A percentile compares a stretch with the other conserved stretches of the same genome.
phyloP scores from a whole-genome alignment of 2,888 invertebrate genomes.

The Phalera bucephala region DNA sequence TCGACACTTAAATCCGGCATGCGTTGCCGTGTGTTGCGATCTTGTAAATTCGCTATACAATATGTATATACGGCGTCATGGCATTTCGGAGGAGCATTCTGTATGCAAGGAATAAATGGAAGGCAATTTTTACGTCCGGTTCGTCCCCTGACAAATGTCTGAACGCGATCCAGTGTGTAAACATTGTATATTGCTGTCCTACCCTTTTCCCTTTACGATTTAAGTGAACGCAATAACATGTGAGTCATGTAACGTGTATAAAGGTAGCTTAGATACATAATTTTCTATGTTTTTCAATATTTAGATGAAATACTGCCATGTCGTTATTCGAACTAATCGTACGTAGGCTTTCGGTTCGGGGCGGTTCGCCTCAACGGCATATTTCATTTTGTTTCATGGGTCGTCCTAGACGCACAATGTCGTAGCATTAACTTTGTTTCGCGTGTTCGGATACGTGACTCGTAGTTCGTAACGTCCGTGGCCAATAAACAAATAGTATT shows the following conservation, averaged over 20 bases:
- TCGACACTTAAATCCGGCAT: too few relatives aligned
- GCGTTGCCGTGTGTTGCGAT: background rate
- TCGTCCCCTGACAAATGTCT: conserved; percentile 26
- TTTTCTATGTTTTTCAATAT: conserved; percentile 78
- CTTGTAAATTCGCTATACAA: background rate
- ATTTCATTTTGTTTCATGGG: conserved; percentile 12
- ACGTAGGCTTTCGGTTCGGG: conserved; percentile 27
- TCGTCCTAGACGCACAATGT: conserved; percentile 25
- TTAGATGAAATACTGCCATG: conserved; percentile 75
- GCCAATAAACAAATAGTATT: conserved; percentile 78
- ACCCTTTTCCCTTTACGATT: conserved; percentile 52
- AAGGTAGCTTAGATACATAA: conserved; percentile 70
- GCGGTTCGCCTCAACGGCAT: conserved; percentile 8
- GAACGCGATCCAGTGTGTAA: conserved; percentile 20
- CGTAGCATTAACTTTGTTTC: conserved; percentile 48
- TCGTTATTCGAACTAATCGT: conserved; percentile 28
- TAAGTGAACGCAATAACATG: conserved; percentile 75
- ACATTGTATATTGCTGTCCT: conserved; percentile 45
- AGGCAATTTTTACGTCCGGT: conserved; percentile 2
- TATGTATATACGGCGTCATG: background rate
- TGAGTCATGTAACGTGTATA: conserved; percentile 74
- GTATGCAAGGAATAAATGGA: too few relatives aligned
- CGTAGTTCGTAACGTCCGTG: conserved; percentile 59
- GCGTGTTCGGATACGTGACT: conserved; percentile 50
- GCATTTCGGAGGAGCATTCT: background rate